These are phyloP conservation scores for Redunca redunca DNA, from an alignment of 2,113 vertebrate species.

Conservation along the genomic window DNA sequence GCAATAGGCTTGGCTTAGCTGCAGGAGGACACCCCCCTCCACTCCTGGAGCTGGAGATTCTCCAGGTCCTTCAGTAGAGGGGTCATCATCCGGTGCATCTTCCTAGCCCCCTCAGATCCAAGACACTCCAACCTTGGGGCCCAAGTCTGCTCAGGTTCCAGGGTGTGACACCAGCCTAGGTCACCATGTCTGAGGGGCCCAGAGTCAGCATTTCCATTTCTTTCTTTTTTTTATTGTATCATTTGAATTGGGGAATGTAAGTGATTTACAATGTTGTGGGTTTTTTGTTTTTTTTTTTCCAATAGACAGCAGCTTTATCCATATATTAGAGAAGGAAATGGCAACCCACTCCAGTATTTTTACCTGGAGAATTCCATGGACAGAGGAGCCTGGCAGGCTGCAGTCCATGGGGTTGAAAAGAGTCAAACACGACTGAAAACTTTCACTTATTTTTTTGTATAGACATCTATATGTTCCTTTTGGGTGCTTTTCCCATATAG, in stretches of 20 bases:
- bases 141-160: not conserved
- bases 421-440: not conserved
- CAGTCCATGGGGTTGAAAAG: not conserved
- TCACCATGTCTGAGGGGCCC: not conserved
- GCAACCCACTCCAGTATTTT: not conserved
- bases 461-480: not conserved
- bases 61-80: not conserved
- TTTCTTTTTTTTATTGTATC: not conserved
- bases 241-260: not conserved
- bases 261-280: not conserved
- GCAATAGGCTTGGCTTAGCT: not conserved
- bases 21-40: not conserved
- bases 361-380: not conserved
- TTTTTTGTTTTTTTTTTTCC: accelerated
- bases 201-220: not conserved
- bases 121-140: not conserved
- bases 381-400: not conserved
- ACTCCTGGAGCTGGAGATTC: not conserved
- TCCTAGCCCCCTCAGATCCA: not conserved
- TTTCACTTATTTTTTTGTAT: not conserved
- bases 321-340: not conserved
- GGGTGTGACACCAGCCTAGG: not conserved
- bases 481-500: not conserved
- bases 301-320: not conserved
- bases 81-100: not conserved